Evolutionary conservation across 1,140 invertebrate genomes (phyloP).

Genomic region (Aphaenogaster rudis): DNA sequence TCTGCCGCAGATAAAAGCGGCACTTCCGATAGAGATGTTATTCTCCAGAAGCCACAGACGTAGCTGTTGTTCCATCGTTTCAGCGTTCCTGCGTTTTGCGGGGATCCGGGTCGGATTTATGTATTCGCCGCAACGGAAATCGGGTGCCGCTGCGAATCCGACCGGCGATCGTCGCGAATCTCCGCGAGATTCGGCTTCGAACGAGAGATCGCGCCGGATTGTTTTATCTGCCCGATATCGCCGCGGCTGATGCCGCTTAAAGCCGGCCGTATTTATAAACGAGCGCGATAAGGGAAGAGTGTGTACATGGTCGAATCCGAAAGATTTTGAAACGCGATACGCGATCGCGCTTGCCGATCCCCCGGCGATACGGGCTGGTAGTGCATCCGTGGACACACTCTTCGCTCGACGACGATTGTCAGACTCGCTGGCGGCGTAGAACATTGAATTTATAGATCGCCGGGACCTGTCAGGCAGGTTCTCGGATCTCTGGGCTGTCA

Average conservation of each 20-base stretch:
- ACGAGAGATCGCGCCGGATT: not conserved
- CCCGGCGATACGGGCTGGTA: not conserved
- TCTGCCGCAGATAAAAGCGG: slow-evolving; percentile 32
- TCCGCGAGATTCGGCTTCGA: not conserved
- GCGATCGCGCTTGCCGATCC: slow-evolving; percentile 2
- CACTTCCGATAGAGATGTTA: slow-evolving; percentile 56
- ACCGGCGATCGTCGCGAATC: not conserved
- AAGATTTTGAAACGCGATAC: not conserved
- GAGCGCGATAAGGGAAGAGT: not conserved
- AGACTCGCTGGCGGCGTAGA: not conserved
- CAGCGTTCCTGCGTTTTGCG: too few relatives aligned
- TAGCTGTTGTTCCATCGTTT: not conserved
- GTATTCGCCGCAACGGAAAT: too few relatives aligned
- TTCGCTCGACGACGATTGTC: not conserved
- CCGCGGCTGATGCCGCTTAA: not conserved
- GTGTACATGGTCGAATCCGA: too few relatives aligned
- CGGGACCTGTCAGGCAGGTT: slow-evolving; percentile 11
- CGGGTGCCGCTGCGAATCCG: too few relatives aligned
- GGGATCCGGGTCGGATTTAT: too few relatives aligned
- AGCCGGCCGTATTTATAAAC: not conserved
- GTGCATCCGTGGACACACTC: not conserved
- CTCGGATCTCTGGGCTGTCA: not conserved
- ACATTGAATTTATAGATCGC: not conserved
- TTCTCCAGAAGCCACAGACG: slow-evolving; percentile 22
- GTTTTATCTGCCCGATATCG: slow-evolving; percentile 8